Conservation (phyloP, 2,888 invertebrate species). For the Nemotelus nigrinus region DNA sequence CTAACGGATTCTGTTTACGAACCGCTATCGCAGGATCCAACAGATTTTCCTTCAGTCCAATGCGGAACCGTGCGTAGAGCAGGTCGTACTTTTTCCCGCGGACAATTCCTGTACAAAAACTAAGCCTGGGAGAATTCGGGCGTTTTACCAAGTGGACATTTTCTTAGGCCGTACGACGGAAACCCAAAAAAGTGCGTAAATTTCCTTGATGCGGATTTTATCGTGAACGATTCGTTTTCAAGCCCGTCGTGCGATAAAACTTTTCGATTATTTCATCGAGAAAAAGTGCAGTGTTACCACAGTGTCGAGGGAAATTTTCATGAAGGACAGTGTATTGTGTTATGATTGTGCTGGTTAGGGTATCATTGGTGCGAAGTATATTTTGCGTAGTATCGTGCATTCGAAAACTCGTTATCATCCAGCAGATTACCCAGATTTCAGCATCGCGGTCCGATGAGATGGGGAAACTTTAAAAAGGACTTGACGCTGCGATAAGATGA, state of each 20-base stretch:
- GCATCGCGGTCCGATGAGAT: neutral
- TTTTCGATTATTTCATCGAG: neutral
- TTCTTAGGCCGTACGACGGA: neutral
- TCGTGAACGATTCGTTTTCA: neutral
- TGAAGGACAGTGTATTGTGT: constrained; percentile 20
- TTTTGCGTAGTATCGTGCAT: neutral
- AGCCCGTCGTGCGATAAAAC: neutral
- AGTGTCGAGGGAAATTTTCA: constrained; percentile 19
- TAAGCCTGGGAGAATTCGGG: constrained; percentile 11
- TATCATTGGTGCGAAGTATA: constrained; percentile 33
- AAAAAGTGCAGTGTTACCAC: constrained; percentile 7
- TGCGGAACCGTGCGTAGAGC: constrained; percentile 42
- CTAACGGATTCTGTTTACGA: constrained; percentile 25
- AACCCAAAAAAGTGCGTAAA: constrained; percentile 23
- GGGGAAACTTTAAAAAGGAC: constrained; percentile 30
- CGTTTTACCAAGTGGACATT: constrained; percentile 22
- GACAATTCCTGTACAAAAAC: neutral
- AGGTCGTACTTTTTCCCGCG: constrained; percentile 32
- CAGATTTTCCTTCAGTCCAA: constrained; percentile 40
- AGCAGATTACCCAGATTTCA: constrained; percentile 23
- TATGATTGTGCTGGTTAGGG: constrained; percentile 27
- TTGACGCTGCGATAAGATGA: constrained; percentile 20
- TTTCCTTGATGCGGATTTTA: neutral
- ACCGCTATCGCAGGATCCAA: constrained; percentile 11
- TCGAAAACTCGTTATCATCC: constrained; percentile 41